A percentile compares a stretch with the other conserved stretches of the same genome.
These are phyloP conservation scores for Limenitis camilla DNA, from an alignment of 2,888 invertebrate genomes.

Conservation along the genomic window DNA sequence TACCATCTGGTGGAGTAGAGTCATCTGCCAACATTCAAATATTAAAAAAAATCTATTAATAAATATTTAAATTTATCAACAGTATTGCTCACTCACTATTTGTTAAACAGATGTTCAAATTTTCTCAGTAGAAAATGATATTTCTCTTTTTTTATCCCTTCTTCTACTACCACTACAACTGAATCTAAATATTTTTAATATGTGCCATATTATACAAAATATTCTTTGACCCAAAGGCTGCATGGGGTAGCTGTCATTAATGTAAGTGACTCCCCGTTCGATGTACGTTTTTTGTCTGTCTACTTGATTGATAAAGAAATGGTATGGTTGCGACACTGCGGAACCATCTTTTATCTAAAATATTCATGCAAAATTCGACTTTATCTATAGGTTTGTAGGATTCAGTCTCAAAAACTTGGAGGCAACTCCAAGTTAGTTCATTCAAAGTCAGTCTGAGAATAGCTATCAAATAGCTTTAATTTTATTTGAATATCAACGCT, in stretches of 20 bases:
- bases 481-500: neutral
- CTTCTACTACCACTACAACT: no score
- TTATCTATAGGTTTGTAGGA: neutral
- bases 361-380: slow-evolving; percentile 19
- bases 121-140: no score
- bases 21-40: no score
- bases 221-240: slow-evolving; percentile 38
- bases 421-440: neutral
- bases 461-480: slow-evolving; percentile 5
- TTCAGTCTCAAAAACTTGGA: neutral
- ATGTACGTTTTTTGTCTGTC: slow-evolving; percentile 64
- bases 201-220: slow-evolving; percentile 9
- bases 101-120: no score
- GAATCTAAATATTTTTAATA: neutral
- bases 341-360: slow-evolving; percentile 32
- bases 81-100: no score
- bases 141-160: no score
- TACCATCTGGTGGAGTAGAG: no score
- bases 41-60: no score
- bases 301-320: slow-evolving; percentile 68
- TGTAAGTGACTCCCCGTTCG: slow-evolving; percentile 67
- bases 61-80: no score
- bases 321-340: slow-evolving; percentile 57
- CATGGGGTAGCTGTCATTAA: slow-evolving; percentile 56
- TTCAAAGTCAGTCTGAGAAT: slow-evolving; percentile 6